phyloP scores from a whole-genome alignment of 2,113 vertebrate genomes.

The Holacanthus passer region DNA sequence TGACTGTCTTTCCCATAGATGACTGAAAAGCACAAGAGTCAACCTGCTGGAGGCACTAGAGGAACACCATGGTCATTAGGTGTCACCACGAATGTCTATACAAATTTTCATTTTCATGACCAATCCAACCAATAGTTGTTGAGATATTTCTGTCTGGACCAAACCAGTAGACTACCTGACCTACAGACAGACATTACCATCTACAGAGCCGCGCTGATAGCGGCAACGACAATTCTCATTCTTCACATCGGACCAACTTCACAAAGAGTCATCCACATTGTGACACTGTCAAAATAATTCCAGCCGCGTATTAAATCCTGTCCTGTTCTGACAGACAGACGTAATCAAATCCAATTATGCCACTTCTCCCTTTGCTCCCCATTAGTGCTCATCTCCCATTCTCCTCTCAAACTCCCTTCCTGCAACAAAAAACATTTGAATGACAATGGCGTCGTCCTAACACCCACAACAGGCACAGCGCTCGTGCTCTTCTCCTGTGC shows the following conservation, averaged over 20 bases:
- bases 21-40: background rate
- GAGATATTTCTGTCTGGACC: slow-evolving; percentile 8
- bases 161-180: background rate
- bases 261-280: slow-evolving; percentile 44
- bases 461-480: slow-evolving; percentile 60
- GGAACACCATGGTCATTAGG: background rate
- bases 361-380: slow-evolving; percentile 77
- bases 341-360: slow-evolving; percentile 81
- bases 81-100: background rate
- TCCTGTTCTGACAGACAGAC: slow-evolving; percentile 74
- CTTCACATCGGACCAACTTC: slow-evolving; percentile 44
- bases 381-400: slow-evolving; percentile 79
- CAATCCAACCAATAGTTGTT: background rate
- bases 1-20: background rate
- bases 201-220: background rate
- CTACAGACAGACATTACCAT: background rate
- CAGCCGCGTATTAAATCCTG: slow-evolving; percentile 66
- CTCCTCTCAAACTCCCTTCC: slow-evolving; percentile 71
- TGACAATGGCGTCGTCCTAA: slow-evolving; percentile 74
- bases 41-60: background rate
- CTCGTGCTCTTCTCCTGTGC: slow-evolving; percentile 46
- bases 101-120: background rate
- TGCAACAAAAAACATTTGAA: slow-evolving; percentile 82
- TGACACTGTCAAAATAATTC: slow-evolving; percentile 67
- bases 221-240: slow-evolving; percentile 18